Evolutionary conservation across 2,113 vertebrate species (phyloP).

Genomic region (Ophthalmolycus amberensis): DNA sequence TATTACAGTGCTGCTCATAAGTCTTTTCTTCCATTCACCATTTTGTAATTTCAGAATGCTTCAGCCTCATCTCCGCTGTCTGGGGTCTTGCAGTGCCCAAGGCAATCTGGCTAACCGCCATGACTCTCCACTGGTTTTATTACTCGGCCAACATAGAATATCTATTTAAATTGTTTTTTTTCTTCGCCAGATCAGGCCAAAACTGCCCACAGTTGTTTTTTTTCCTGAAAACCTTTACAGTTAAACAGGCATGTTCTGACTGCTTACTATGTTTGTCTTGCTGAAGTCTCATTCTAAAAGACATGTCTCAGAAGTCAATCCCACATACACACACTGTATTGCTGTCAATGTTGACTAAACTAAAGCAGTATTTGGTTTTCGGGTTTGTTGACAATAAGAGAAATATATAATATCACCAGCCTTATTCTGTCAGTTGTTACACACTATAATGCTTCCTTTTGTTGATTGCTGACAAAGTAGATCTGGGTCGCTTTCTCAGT

Average conservation of each 20-base stretch:
- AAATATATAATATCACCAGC: not conserved
- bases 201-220: constrained; percentile 11
- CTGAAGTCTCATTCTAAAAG: not conserved
- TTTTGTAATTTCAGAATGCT: constrained; percentile 34
- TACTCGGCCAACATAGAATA: constrained; percentile 25
- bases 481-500: not conserved
- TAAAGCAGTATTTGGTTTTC: not conserved
- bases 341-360: not conserved
- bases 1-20: constrained; percentile 36
- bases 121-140: constrained; percentile 30
- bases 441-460: not conserved
- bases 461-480: not conserved
- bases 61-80: constrained; percentile 26
- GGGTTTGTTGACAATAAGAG: not conserved
- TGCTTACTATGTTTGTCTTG: not conserved
- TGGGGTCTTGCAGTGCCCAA: constrained; percentile 19
- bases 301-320: not conserved
- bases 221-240: not conserved
- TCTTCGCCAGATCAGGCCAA: not conserved
- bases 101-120: constrained; percentile 40
- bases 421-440: not conserved
- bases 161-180: not conserved
- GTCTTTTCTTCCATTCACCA: constrained; percentile 36
- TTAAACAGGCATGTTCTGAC: not conserved
- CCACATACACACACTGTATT: not conserved